Evolutionary conservation across 1,140 invertebrate genomes (phyloP).

Genomic region (Oscheius sp.): DNA sequence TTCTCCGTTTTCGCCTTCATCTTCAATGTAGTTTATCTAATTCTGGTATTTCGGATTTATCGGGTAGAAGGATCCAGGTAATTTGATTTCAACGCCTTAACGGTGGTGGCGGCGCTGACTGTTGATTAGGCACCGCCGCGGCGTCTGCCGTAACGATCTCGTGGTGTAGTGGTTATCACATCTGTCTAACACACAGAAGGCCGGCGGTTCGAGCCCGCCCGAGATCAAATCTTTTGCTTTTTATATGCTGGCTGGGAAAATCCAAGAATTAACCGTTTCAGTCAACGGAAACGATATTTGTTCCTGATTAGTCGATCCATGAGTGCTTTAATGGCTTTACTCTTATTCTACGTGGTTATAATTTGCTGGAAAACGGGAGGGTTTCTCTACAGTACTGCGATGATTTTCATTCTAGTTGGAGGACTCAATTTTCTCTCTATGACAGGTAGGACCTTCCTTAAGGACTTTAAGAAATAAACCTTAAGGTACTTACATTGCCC

Average conservation of each 20-base stretch:
- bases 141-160: neutral
- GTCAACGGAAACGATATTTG: constrained; percentile 47
- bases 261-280: constrained; percentile 30
- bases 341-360: constrained; percentile 49
- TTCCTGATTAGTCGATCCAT: constrained; percentile 45
- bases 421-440: constrained; percentile 23
- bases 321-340: constrained; percentile 37
- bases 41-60: neutral
- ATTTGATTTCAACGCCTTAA: neutral
- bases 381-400: constrained; percentile 45
- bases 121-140: neutral
- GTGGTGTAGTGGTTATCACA: constrained; percentile 2
- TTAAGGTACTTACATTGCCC: constrained; percentile 41
- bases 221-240: constrained; percentile 35
- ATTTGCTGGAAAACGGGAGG: constrained; percentile 44
- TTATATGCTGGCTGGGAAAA: neutral
- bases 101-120: neutral
- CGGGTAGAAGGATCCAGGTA: constrained; percentile 4
- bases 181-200: constrained; percentile 42
- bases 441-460: neutral
- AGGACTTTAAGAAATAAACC: neutral
- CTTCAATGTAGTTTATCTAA: constrained; percentile 34
- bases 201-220: constrained; percentile 46
- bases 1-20: constrained; percentile 43
- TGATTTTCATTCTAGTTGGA: constrained; percentile 43